Evolutionary conservation across 2,797 vertebrate species (phyloP).

Genomic region (Chiroxiphia lanceolata): DNA sequence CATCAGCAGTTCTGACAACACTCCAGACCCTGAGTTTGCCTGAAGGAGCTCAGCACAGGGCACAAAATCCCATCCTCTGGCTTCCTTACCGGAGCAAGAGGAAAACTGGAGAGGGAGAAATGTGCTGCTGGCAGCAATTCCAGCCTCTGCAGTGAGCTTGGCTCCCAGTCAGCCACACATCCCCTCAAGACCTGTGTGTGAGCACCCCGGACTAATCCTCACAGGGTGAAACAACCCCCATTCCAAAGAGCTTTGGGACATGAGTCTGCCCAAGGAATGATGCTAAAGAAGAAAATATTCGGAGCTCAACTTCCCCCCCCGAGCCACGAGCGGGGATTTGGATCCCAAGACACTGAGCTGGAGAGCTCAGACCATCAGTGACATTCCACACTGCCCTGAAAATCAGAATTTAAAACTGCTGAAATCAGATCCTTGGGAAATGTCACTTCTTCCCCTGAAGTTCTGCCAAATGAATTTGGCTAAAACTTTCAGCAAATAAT

Average conservation of each 20-base stretch:
- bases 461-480: background rate
- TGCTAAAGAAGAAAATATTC: background rate
- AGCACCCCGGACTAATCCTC: background rate
- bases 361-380: background rate
- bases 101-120: background rate
- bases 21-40: background rate
- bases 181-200: background rate
- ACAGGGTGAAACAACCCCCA: fast-evolving
- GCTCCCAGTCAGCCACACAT: background rate
- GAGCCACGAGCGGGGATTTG: background rate
- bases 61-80: background rate
- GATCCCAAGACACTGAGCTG: background rate
- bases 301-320: background rate
- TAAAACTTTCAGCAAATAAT: background rate
- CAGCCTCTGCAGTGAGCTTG: background rate
- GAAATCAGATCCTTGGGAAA: background rate
- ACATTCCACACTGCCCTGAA: background rate
- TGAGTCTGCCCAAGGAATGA: background rate
- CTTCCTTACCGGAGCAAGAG: background rate
- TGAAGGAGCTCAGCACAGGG: background rate
- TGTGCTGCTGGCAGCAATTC: background rate
- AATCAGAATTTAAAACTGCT: background rate
- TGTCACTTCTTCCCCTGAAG: background rate
- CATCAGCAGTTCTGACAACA: background rate
- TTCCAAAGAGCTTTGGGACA: background rate